These are phyloP conservation scores for Contarinia nasturtii DNA, from an alignment of 1,140 invertebrate genomes.

Conservation along the genomic window DNA sequence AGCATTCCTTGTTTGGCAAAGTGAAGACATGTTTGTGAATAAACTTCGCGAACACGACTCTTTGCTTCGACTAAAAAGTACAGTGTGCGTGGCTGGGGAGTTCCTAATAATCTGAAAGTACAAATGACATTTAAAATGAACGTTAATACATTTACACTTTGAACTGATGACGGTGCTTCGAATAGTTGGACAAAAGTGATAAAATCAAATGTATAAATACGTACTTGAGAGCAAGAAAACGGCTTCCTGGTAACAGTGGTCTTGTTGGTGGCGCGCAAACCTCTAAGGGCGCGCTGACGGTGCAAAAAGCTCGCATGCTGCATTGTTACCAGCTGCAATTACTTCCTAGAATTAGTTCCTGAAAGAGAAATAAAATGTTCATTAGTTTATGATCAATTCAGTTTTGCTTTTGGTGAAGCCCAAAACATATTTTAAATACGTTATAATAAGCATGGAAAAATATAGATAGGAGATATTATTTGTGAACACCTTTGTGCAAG, in stretches of 20 bases:
- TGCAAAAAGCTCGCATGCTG: conserved; percentile 27
- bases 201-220: neutral
- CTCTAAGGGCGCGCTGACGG: conserved; percentile 26
- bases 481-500: too few relatives aligned
- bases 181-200: too few relatives aligned
- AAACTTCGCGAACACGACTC: conserved; percentile 64
- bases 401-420: too few relatives aligned
- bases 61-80: conserved; percentile 44
- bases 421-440: too few relatives aligned
- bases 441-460: too few relatives aligned
- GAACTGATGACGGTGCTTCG: too few relatives aligned
- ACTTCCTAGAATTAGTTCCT: conserved; percentile 20
- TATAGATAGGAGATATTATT: too few relatives aligned
- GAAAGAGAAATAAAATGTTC: neutral
- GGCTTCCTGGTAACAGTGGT: conserved; percentile 24
- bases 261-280: conserved; percentile 25
- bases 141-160: neutral
- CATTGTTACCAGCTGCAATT: conserved; percentile 24
- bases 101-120: conserved; percentile 18
- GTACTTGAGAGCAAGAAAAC: conserved; percentile 23
- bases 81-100: conserved; percentile 23
- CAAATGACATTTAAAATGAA: neutral
- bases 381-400: too few relatives aligned
- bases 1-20: conserved; percentile 57
- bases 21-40: conserved; percentile 59